Evolutionary conservation across 2,113 vertebrate species (phyloP), one percentile per base, ranked within the genome.

Genomic region (Engystomops pustulosus): DNA sequence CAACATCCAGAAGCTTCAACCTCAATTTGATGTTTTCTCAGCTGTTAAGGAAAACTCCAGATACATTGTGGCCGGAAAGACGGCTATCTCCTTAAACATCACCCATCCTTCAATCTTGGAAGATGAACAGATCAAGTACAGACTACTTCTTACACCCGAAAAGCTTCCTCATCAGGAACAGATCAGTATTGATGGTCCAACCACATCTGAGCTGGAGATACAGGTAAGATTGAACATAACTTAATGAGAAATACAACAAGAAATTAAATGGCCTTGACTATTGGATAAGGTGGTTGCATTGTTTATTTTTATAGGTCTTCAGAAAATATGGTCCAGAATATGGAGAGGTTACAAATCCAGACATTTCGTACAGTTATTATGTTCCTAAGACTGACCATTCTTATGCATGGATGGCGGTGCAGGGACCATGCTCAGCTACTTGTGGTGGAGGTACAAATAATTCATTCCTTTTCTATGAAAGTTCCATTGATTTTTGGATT

Each of bases 331-430:
- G 94, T 0, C 93, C 94, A 62, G 95, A 97, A 81, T 96, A 96
- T 1, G 97, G 97, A 14, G 90, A 90, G 17, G 89, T 90, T 79
- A 94, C 95, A 1, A 95, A 88, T 85, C 97, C 97, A 4, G 93
- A 96, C 86, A 95, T 99, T 86, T 91, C 91, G 84, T 99, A 95
- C 90, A 93, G 91, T 86, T 98, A 95, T 82, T 96, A 96, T 79
- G 80, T 91, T 4, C 94, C 92, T 0, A 88, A 27, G 34, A 87
- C 82, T 41, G 88, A 41, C 58, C 44, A 34, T 36, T 86, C 72
- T 0, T 89, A 93, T 8, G 47, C 1, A 12, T 99, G 97, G 98
- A 36, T 87, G 0, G 79, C 91, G 9, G 67, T 89, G 53, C 84
- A 3, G 89, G 94, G 0, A 85, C 93, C 0, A 4, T 99, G 97